These are phyloP conservation scores for Papilio glaucus DNA, from an alignment of 1,140 invertebrate genomes.

Conservation along the genomic window DNA sequence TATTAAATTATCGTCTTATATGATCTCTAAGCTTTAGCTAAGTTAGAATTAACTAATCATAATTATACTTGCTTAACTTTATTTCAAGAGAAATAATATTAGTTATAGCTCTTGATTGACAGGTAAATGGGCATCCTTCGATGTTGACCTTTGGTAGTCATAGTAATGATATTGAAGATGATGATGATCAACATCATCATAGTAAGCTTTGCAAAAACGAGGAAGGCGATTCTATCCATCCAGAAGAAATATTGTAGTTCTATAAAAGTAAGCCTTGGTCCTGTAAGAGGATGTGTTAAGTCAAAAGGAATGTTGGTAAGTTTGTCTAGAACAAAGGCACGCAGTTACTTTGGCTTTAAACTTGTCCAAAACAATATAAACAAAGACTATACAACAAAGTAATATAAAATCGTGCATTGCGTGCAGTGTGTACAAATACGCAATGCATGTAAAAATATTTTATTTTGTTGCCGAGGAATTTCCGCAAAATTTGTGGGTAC, in stretches of 20 bases:
- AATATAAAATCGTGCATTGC: conserved; percentile 66
- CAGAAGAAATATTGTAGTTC: not conserved
- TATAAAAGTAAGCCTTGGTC: not conserved
- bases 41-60: too few species aligned
- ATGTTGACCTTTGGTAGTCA: too few species aligned
- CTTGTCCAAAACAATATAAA: conserved; percentile 2
- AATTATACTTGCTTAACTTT: too few species aligned
- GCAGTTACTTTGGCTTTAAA: conserved; percentile 34
- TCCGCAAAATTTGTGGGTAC: conserved; percentile 58
- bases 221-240: not conserved
- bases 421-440: conserved; percentile 61
- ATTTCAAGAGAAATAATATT: too few species aligned
- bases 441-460: conserved; percentile 61
- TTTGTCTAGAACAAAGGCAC: conserved; percentile 18
- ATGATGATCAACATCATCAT: too few species aligned
- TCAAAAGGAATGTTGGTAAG: not conserved
- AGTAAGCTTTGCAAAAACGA: too few species aligned
- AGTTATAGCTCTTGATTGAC: too few species aligned
- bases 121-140: too few species aligned
- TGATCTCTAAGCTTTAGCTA: too few species aligned
- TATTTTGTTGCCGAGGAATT: conserved; percentile 56
- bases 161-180: too few species aligned
- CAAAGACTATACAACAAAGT: conserved; percentile 43
- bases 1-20: too few species aligned
- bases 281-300: too few species aligned